Evolutionary conservation across 2,797 vertebrate species (phyloP).

Genomic region (Hoplostethus atlanticus): DNA sequence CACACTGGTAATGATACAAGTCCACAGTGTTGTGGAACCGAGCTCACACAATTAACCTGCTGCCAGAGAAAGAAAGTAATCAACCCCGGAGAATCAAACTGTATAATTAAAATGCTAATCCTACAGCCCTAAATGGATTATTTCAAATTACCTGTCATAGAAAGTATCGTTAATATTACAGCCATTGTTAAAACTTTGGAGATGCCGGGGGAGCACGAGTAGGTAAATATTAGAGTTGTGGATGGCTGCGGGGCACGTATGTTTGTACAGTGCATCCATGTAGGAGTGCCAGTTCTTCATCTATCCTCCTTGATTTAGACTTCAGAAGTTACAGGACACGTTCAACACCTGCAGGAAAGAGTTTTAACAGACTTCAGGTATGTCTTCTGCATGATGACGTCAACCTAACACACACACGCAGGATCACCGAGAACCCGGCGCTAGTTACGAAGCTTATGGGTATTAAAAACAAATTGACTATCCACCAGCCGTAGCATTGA

Average conservation of each 20-base stretch:
- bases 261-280: slow-evolving; percentile 9
- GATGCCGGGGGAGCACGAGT: not conserved
- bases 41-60: slow-evolving; percentile 80
- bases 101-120: slow-evolving; percentile 82
- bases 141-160: slow-evolving; percentile 74
- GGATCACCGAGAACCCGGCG: not conserved
- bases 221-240: slow-evolving; percentile 30
- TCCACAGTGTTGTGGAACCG: slow-evolving; percentile 64
- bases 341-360: not conserved
- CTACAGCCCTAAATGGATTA: slow-evolving; percentile 67
- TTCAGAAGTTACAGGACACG: not conserved
- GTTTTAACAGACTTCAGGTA: not conserved
- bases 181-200: slow-evolving; percentile 32
- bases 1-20: slow-evolving; percentile 65
- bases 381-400: not conserved
- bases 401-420: not conserved
- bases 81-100: slow-evolving; percentile 74
- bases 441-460: slow-evolving; percentile 10
- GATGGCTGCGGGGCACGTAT: slow-evolving; percentile 2
- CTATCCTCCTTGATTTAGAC: slow-evolving; percentile 10
- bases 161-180: slow-evolving; percentile 63
- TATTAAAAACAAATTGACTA: slow-evolving; percentile 31
- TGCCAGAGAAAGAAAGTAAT: slow-evolving; percentile 76
- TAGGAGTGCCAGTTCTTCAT: slow-evolving; percentile 11
- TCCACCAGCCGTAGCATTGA: slow-evolving; percentile 43